These are phyloP conservation scores for Physella acuta DNA, from an alignment of 1,140 invertebrate genomes.

Conservation along the genomic window DNA sequence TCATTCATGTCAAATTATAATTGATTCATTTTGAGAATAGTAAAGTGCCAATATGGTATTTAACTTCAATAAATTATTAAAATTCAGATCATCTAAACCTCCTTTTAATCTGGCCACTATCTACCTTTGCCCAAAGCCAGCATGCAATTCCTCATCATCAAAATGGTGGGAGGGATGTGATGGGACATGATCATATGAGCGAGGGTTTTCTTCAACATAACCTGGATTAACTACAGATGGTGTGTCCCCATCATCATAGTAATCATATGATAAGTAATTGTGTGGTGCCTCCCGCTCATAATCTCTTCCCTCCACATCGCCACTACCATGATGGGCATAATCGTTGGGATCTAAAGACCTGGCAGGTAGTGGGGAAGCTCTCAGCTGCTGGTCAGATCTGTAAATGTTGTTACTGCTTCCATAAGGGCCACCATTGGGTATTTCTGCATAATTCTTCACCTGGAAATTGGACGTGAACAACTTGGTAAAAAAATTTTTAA, in stretches of 20 bases:
- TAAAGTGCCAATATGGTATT: too few species aligned
- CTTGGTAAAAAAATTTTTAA: too few species aligned
- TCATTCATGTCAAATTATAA: too few species aligned
- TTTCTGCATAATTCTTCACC: conserved; percentile 16
- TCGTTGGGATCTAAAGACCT: conserved; percentile 14
- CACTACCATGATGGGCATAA: conserved; percentile 18
- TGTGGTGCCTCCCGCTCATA: conserved; percentile 24
- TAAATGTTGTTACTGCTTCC: conserved; percentile 26
- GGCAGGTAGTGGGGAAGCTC: conserved; percentile 28
- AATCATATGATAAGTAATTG: conserved; percentile 23
- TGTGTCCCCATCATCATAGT: too few species aligned
- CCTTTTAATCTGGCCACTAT: neutral
- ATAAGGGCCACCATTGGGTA: conserved; percentile 12
- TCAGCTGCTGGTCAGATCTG: conserved; percentile 19
- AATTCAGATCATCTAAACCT: too few species aligned
- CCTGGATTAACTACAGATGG: neutral
- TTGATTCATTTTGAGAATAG: too few species aligned
- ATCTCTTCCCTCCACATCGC: neutral
- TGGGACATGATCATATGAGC: neutral
- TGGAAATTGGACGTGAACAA: too few species aligned
- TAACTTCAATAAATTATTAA: too few species aligned
- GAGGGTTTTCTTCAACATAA: neutral
- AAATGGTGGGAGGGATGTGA: neutral
- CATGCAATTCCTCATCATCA: conserved; percentile 18
- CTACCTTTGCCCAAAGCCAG: conserved; percentile 32